Conservation (phyloP, 1,140 invertebrate genomes). For the Zophobas atratus region DNA sequence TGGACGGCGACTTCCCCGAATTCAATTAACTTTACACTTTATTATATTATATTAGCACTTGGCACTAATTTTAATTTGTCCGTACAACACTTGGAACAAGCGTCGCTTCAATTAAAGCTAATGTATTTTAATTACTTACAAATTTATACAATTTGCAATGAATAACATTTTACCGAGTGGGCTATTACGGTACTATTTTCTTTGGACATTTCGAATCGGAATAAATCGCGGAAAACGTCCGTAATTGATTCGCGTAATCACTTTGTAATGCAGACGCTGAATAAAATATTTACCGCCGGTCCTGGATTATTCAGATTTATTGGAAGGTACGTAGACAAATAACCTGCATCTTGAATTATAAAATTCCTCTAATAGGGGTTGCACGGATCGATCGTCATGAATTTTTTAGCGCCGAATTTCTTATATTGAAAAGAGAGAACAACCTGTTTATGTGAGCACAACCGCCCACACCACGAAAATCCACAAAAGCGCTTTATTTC, state of each 20-base stretch:
- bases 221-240: conserved; percentile 38
- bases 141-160: conserved; percentile 60
- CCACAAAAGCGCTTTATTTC: neutral
- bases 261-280: conserved; percentile 39
- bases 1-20: conserved; percentile 32
- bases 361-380: conserved; percentile 34
- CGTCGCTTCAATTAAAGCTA: conserved; percentile 50
- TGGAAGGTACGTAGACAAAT: conserved; percentile 40
- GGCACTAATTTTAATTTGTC: conserved; percentile 53
- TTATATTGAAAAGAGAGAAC: conserved; percentile 8
- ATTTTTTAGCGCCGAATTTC: conserved; percentile 14
- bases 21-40: conserved; percentile 36
- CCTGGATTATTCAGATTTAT: conserved; percentile 43
- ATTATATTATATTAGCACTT: conserved; percentile 41
- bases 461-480: neutral
- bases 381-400: conserved; percentile 4
- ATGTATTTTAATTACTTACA: conserved; percentile 60
- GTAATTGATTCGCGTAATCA: conserved; percentile 47
- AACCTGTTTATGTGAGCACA: neutral
- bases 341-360: conserved; percentile 41
- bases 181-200: conserved; percentile 45
- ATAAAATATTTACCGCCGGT: conserved; percentile 35
- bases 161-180: conserved; percentile 51
- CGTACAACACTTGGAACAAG: conserved; percentile 47
- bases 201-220: conserved; percentile 35